Conservation (phyloP, 2,797 vertebrate species). For the Trichosurus vulpecula region DNA sequence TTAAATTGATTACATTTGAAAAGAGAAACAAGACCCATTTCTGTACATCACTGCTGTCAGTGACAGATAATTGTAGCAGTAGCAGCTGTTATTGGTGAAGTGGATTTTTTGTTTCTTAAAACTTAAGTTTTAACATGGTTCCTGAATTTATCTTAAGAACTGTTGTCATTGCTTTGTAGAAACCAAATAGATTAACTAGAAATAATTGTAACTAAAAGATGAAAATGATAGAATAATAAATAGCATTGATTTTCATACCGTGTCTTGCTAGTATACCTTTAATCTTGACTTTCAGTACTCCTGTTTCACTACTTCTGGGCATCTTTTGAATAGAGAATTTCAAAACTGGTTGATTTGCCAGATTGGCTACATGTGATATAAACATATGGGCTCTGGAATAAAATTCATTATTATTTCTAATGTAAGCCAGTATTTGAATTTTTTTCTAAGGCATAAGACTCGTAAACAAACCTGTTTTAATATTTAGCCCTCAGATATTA, state of each 20-base stretch:
- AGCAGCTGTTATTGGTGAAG: constrained; percentile 34
- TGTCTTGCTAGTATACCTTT: constrained; percentile 24
- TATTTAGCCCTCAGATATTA: constrained; percentile 47
- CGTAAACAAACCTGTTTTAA: neutral
- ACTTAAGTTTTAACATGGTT: constrained; percentile 26
- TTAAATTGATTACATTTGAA: neutral
- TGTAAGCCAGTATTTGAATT: constrained; percentile 40
- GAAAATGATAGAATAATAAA: constrained; percentile 44
- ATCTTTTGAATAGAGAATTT: constrained; percentile 50
- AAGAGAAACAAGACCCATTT: constrained; percentile 2
- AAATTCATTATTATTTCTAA: constrained; percentile 6
- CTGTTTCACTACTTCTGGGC: constrained; percentile 49
- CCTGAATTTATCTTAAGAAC: constrained; percentile 18
- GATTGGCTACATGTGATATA: constrained; percentile 18
- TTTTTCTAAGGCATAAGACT: constrained; percentile 12
- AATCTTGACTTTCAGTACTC: neutral
- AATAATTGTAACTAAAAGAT: constrained; percentile 57
- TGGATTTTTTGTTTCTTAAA: constrained; percentile 50
- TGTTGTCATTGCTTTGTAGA: constrained; percentile 25
- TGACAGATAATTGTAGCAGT: constrained; percentile 31
- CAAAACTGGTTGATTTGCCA: constrained; percentile 27
- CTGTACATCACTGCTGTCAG: neutral
- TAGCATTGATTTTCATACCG: constrained; percentile 21
- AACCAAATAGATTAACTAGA: constrained; percentile 18
- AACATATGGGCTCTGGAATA: neutral